Conservation (phyloP, 2,113 vertebrate species). For the Synchiropus splendidus region DNA sequence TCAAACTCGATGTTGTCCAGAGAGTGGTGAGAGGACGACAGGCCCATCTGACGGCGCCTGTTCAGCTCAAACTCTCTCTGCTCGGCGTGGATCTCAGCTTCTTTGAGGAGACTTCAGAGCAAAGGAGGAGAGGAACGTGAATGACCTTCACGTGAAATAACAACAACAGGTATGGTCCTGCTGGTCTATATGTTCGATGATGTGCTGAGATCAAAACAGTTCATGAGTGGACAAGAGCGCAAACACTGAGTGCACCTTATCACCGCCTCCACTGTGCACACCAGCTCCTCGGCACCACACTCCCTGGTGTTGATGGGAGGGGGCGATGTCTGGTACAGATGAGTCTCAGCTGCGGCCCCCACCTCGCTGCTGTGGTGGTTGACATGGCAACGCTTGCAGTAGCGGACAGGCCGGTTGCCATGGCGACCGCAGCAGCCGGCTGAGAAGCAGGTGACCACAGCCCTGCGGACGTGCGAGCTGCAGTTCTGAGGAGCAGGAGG, state of each 20-base stretch:
- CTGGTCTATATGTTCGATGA: too few species aligned
- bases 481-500: slow-evolving; percentile 75
- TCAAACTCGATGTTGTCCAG: slow-evolving; percentile 95
- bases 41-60: slow-evolving; percentile 87
- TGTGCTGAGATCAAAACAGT: too few species aligned
- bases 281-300: slow-evolving; percentile 93
- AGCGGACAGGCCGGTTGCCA: slow-evolving; percentile 94
- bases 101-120: slow-evolving; percentile 81
- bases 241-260: slow-evolving; percentile 75
- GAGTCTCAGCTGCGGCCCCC: slow-evolving; percentile 83
- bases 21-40: slow-evolving; percentile 93
- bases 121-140: not conserved
- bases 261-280: slow-evolving; percentile 94
- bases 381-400: slow-evolving; percentile 96
- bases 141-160: too few species aligned
- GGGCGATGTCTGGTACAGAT: slow-evolving; percentile 96
- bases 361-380: slow-evolving; percentile 96
- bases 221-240: not conserved
- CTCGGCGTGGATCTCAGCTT: slow-evolving; percentile 95
- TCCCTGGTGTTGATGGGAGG: slow-evolving; percentile 97
- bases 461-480: slow-evolving; percentile 93
- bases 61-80: slow-evolving; percentile 91
- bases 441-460: slow-evolving; percentile 97
- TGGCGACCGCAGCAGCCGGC: slow-evolving; percentile 95
- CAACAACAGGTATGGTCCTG: too few species aligned